Conservation (phyloP, 2,888 invertebrate species). For the Drosophila mayaguana region DNA sequence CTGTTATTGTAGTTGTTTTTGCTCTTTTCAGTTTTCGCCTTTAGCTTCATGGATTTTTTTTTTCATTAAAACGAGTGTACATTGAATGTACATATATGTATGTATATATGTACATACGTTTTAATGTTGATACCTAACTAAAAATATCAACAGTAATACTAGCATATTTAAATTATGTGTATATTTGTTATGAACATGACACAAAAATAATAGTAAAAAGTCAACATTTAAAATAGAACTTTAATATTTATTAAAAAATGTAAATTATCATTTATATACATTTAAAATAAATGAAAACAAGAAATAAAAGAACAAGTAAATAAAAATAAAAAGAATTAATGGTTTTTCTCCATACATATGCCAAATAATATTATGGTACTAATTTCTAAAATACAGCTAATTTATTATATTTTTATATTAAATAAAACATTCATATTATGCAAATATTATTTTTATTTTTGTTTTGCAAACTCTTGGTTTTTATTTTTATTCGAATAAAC, state of each 20-base stretch:
- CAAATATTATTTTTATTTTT: not conserved
- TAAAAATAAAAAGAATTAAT: too few relatives aligned
- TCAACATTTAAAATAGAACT: not conserved
- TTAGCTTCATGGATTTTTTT: slow-evolving; percentile 39
- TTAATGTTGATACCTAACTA: slow-evolving; percentile 4
- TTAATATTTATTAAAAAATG: not conserved
- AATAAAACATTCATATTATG: not conserved
- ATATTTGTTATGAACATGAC: not conserved
- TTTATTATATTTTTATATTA: not conserved
- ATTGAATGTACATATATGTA: slow-evolving; percentile 13
- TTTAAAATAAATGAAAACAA: not conserved
- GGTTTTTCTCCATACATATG: too few relatives aligned
- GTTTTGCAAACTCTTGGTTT: too few relatives aligned
- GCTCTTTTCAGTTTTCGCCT: slow-evolving; percentile 47
- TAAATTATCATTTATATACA: not conserved
- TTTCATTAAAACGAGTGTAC: slow-evolving; percentile 9
- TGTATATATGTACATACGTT: slow-evolving; percentile 1
- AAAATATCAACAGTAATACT: slow-evolving; percentile 1
- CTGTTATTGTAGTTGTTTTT: slow-evolving; percentile 8
- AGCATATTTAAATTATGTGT: not conserved
- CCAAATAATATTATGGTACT: too few relatives aligned
- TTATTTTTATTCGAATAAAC: too few relatives aligned
- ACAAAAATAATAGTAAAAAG: slow-evolving; percentile 1
- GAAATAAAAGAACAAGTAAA: not conserved
- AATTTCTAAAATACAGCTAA: too few relatives aligned